A percentile compares a stretch with the other conserved stretches of the same genome.
Evolutionary conservation across 2,113 vertebrate species (phyloP).

Genomic region (Anhinga anhinga): DNA sequence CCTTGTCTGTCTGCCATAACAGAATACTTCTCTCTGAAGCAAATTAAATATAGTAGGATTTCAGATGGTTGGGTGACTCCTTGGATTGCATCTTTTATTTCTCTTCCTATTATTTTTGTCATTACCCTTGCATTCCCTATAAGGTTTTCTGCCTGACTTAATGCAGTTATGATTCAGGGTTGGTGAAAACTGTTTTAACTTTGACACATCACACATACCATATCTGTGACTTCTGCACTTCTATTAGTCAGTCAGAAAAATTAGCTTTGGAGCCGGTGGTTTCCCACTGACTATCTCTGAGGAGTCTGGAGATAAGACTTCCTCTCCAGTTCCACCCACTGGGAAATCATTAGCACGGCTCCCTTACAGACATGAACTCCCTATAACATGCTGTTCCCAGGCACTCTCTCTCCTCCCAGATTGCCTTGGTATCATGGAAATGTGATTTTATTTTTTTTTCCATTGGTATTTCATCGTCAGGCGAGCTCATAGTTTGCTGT

Average conservation of each 20-base stretch:
- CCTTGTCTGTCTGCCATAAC: neutral
- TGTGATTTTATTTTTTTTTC: neutral
- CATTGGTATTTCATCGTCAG: neutral
- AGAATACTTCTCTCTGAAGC: neutral
- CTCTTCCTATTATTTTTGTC: constrained; percentile 15
- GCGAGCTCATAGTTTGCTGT: neutral
- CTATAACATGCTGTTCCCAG: constrained; percentile 20
- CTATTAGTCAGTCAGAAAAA: constrained; percentile 48
- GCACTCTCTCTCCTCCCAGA: neutral
- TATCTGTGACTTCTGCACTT: constrained; percentile 32
- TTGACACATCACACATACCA: neutral
- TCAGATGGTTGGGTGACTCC: neutral
- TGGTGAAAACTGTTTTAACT: neutral
- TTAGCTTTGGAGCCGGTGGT: neutral
- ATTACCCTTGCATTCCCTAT: neutral
- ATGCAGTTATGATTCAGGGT: neutral
- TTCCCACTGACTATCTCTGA: constrained; percentile 49
- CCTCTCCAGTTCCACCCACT: constrained; percentile 46
- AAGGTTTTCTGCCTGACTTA: neutral
- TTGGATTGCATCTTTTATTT: neutral
- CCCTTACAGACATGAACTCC: neutral
- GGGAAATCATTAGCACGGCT: constrained; percentile 31
- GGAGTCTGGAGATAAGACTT: constrained; percentile 53
- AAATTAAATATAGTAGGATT: neutral
- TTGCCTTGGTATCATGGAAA: neutral